phyloP scores from a whole-genome alignment of 2,888 invertebrate species.

The Chrysopilus asiliformis region DNA sequence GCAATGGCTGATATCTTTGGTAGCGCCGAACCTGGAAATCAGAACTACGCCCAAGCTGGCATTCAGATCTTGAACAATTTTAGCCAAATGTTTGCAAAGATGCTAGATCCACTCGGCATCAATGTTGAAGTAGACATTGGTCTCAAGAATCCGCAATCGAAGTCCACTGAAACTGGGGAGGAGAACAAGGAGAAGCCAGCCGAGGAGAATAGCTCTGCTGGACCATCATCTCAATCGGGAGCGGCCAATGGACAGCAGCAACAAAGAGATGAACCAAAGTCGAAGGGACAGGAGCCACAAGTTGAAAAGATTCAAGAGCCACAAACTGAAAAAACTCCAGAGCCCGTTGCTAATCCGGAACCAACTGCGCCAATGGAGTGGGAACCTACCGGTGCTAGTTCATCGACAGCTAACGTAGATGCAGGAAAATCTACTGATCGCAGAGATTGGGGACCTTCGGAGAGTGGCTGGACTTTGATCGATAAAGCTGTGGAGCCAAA shows the following conservation, averaged over 20 bases:
- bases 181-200: not conserved
- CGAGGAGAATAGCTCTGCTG: not conserved
- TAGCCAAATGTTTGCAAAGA: conserved; percentile 32
- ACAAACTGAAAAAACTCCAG: too few relatives aligned
- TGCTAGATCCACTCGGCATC: conserved; percentile 27
- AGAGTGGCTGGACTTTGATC: conserved; percentile 26
- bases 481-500: conserved; percentile 17
- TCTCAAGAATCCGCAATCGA: conserved; percentile 1
- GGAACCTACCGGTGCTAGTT: too few relatives aligned
- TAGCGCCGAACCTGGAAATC: too few relatives aligned
- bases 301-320: conserved; percentile 1
- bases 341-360: too few relatives aligned
- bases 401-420: too few relatives aligned
- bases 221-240: not conserved
- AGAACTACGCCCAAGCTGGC: conserved; percentile 23
- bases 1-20: too few relatives aligned
- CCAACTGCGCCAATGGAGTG: too few relatives aligned
- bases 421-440: too few relatives aligned
- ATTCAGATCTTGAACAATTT: conserved; percentile 32
- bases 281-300: conserved; percentile 5
- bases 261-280: not conserved
- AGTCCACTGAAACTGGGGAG: not conserved
- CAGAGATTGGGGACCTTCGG: conserved; percentile 10
- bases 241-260: conserved; percentile 1
- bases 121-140: conserved; percentile 9